A percentile compares a stretch with the other conserved stretches of the same genome.
Evolutionary conservation across 2,888 invertebrate species (phyloP).

Genomic region (Dexiosoma caninum): DNA sequence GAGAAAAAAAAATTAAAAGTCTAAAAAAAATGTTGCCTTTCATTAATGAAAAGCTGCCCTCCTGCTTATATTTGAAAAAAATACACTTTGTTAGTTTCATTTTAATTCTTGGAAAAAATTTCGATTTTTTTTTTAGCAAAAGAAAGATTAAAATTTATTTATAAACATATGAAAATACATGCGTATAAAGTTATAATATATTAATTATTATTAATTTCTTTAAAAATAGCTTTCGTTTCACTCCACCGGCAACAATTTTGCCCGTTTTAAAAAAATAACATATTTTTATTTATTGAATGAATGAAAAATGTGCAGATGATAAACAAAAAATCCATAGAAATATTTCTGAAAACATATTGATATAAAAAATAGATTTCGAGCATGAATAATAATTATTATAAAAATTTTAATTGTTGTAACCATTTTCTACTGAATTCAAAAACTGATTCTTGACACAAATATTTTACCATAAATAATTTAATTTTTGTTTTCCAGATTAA

Average conservation of each 20-base stretch:
- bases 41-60: no score
- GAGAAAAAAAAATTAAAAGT: no score
- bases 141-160: not conserved
- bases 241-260: constrained; percentile 3
- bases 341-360: not conserved
- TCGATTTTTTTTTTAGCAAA: not conserved
- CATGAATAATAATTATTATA: not conserved
- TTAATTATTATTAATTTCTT: not conserved
- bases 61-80: no score
- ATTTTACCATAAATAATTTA: not conserved
- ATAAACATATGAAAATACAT: not conserved
- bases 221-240: not conserved
- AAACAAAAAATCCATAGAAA: constrained; percentile 12
- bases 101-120: constrained; percentile 6
- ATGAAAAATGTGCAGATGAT: constrained; percentile 34
- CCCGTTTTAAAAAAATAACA: constrained; percentile 9
- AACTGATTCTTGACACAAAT: not conserved
- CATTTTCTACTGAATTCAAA: not conserved
- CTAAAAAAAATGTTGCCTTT: no score
- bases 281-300: constrained; percentile 19
- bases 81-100: not conserved
- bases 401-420: not conserved
- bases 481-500: constrained; percentile 21
- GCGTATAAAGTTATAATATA: not conserved
- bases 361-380: not conserved